These are phyloP conservation scores for Planococcus citri DNA, from an alignment of 1,140 invertebrate species.

Conservation along the genomic window DNA sequence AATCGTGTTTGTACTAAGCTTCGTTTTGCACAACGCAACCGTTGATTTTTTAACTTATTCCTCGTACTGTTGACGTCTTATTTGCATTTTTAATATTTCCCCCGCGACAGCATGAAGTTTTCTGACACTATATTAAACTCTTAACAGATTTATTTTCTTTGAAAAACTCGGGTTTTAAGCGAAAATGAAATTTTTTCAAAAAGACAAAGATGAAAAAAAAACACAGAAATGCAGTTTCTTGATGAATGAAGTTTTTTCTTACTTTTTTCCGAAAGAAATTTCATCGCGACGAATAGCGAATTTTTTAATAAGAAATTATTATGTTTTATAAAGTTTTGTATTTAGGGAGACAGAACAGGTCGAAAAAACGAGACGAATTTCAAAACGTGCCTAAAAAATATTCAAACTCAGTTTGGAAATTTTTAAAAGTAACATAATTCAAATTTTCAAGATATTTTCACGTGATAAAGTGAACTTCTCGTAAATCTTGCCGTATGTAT, in stretches of 20 bases:
- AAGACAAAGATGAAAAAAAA: background rate
- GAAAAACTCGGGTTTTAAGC: background rate
- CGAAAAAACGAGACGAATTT: background rate
- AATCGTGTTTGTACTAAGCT: background rate
- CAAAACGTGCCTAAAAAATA: background rate
- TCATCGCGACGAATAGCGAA: background rate
- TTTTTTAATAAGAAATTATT: slow-evolving; percentile 9
- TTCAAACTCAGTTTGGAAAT: too few relatives aligned
- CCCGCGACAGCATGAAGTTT: background rate
- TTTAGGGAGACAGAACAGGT: background rate
- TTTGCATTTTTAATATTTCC: slow-evolving; percentile 8
- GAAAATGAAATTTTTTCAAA: background rate
- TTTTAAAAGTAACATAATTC: too few relatives aligned
- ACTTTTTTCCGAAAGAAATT: background rate
- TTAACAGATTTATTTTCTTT: slow-evolving; percentile 4
- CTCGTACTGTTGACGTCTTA: background rate
- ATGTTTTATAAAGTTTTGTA: background rate
- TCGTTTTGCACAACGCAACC: background rate
- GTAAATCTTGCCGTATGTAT: too few relatives aligned
- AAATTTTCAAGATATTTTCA: too few relatives aligned
- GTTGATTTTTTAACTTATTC: slow-evolving; percentile 1
- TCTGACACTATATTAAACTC: slow-evolving; percentile 3
- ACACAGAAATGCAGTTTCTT: background rate
- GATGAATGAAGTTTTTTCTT: background rate
- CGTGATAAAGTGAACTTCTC: too few relatives aligned